Base-by-base conservation (phyloP, 2,113 vertebrate species). In the Herpetotheres cachinnans region DNA sequence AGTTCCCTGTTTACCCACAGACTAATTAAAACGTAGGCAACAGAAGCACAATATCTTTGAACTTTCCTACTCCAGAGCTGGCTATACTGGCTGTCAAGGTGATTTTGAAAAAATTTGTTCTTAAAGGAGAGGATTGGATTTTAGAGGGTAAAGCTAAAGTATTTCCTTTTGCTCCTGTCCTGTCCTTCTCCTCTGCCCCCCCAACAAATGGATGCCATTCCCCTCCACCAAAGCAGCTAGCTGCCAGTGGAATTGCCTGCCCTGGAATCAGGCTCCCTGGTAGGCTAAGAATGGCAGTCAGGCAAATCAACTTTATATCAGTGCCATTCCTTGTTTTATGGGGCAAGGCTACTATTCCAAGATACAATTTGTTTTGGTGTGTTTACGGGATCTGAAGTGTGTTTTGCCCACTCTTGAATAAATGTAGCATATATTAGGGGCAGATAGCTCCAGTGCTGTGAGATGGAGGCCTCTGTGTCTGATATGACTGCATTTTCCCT, bases 1-100 rank as follows among this genome's bases (percentile, higher is more conserved):
- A 42, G 62, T 44, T 82, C n/a, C 58, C 76, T 0, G 0, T 94
- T 94, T 86, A 81, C 49, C 38, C 63, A 81, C 62, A 85, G 55
- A n/a, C 58, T 95, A 94, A 95, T 93, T 94, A 90, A 93, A 94
- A 91, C 80, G 32, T 94, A 82, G 74, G 81, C n/a, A 95, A 58
- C 40, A 82, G 62, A 91, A 95, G 46, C 42, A 65, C 19, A 76
- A 16, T 89, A 50, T 66, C 40, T 95, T 92, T 94, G 77, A 91
- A 86, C 40, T 94, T 91, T 82, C 30, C 54, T 86, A 10, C 84
- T 89, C 95, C 66, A 88, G 86, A 93, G 58, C 34, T 71, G 52
- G 55, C 24, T 69, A 69, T 21, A 4, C 20, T 62, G 77, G 22
- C 89, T 80, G 54, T 69, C 44, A 89, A 93, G 49, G 58, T 82